A percentile compares a stretch with the other conserved stretches of the same genome.
Evolutionary conservation across 2,797 vertebrate species (phyloP).

Genomic region (Syngnathus acus): DNA sequence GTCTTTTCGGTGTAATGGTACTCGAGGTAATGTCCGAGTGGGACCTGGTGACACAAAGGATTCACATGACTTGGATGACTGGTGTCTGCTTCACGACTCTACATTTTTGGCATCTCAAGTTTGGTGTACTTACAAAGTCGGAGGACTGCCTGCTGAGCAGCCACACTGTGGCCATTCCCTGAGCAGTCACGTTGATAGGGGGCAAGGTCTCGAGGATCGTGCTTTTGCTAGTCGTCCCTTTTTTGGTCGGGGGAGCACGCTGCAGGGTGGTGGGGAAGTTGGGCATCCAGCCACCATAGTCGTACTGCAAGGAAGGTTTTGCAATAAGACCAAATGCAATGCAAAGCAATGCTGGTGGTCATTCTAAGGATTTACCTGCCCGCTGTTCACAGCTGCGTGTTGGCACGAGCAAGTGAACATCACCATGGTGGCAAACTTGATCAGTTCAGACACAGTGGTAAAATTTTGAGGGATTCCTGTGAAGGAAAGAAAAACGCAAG

Average conservation of each 20-base stretch:
- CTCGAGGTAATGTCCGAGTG: constrained; percentile 28
- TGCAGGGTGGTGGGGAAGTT: constrained; percentile 45
- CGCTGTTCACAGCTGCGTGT: constrained; percentile 48
- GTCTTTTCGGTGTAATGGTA: constrained; percentile 36
- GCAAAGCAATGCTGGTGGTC: too few relatives aligned
- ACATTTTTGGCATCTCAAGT: neutral
- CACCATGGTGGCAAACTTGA: constrained; percentile 58
- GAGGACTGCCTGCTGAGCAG: constrained; percentile 42
- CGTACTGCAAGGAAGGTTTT: constrained; percentile 29
- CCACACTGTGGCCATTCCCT: constrained; percentile 33
- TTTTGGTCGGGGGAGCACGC: constrained; percentile 40
- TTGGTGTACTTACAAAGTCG: constrained; percentile 43
- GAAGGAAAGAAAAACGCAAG: neutral
- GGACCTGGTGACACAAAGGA: constrained; percentile 23
- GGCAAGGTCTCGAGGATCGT: constrained; percentile 40
- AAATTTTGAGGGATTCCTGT: constrained; percentile 46
- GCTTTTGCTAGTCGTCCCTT: constrained; percentile 28
- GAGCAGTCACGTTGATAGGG: constrained; percentile 21
- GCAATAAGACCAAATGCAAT: too few relatives aligned
- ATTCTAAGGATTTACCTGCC: constrained; percentile 41
- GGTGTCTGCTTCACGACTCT: too few relatives aligned
- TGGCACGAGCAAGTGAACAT: constrained; percentile 50
- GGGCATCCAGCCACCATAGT: constrained; percentile 21
- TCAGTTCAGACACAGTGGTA: constrained; percentile 22
- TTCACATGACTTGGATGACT: too few relatives aligned